These are phyloP conservation scores for Protaetia brevitarsis DNA, from an alignment of 1,140 invertebrate genomes.

Conservation along the genomic window DNA sequence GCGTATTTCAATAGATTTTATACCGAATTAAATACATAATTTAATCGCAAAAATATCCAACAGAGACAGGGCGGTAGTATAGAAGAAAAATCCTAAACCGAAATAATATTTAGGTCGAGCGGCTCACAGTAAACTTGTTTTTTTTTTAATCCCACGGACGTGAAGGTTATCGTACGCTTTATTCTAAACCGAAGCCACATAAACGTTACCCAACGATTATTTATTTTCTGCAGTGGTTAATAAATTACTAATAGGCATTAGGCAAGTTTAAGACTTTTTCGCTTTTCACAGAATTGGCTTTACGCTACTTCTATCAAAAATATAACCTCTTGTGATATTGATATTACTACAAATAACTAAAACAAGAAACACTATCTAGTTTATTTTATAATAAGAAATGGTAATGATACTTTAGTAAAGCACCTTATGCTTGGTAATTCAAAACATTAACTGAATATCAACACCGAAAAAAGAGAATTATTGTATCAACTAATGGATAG, in stretches of 20 bases:
- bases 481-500: no score
- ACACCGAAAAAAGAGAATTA: no score
- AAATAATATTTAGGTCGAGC: neutral
- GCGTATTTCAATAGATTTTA: neutral
- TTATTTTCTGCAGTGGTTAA: neutral
- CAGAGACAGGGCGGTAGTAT: neutral
- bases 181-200: neutral
- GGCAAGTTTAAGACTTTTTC: neutral
- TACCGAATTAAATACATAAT: neutral
- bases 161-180: slow-evolving; percentile 4
- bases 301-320: no score
- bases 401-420: no score
- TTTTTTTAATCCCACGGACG: neutral
- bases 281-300: no score
- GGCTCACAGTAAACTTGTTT: neutral
- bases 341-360: no score
- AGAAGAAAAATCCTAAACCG: neutral
- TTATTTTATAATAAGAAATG: no score
- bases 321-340: no score
- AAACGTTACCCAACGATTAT: neutral
- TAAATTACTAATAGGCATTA: neutral
- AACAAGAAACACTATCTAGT: no score
- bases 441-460: no score
- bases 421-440: no score
- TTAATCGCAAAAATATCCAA: neutral